A percentile compares a stretch with the other conserved stretches of the same genome.
phyloP scores from a whole-genome alignment of 2,113 vertebrate species.

The Prunella himalayana region DNA sequence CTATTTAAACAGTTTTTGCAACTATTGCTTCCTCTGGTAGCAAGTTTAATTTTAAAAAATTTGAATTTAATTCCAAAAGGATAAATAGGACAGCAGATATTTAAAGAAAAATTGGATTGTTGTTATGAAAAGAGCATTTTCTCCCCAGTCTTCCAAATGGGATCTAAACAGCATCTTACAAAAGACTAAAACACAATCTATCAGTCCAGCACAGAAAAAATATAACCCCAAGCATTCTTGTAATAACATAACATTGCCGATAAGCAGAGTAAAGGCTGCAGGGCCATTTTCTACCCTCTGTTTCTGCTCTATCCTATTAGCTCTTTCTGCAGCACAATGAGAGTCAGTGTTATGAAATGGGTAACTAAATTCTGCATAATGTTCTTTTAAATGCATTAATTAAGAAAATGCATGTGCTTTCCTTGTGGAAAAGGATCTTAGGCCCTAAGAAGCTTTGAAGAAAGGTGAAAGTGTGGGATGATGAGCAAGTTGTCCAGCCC shows the following conservation, averaged over 20 bases:
- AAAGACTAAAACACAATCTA: constrained; percentile 46
- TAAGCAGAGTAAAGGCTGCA: not conserved
- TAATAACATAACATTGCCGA: not conserved
- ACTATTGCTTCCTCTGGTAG: constrained; percentile 50
- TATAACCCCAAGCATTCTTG: not conserved
- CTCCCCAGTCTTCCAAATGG: constrained; percentile 24
- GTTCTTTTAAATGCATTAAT: not conserved
- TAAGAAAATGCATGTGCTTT: not conserved
- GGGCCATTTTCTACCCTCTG: not conserved
- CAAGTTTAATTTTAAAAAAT: not conserved
- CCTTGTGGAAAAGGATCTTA: not conserved
- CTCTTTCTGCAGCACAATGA: not conserved
- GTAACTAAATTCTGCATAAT: not conserved
- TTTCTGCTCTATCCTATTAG: not conserved
- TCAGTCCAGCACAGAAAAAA: not conserved
- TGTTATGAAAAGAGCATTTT: constrained; percentile 44
- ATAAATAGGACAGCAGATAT: constrained; percentile 60
- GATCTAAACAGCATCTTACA: constrained; percentile 49
- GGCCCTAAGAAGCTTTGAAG: not conserved
- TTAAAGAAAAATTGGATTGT: constrained; percentile 49
- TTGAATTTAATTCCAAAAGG: constrained; percentile 39
- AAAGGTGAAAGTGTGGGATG: not conserved
- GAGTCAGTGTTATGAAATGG: not conserved
- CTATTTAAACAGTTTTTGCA: constrained; percentile 48
- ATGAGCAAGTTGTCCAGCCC: not conserved